A percentile compares a stretch with the other conserved stretches of the same genome.
phyloP scores from a whole-genome alignment of 1,140 invertebrate genomes.

The Lucilia cuprina region DNA sequence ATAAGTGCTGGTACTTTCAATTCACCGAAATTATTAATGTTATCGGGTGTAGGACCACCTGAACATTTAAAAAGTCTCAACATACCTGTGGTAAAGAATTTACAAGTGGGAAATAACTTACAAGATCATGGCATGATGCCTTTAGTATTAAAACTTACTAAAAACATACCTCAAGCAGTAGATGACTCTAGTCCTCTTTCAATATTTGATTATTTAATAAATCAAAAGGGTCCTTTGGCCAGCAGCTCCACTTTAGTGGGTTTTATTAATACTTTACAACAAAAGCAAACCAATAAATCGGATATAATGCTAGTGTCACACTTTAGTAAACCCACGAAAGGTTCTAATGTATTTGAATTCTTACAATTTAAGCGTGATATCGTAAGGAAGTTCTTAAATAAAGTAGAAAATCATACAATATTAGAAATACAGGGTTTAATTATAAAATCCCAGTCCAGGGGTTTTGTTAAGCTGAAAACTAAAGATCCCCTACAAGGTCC shows the following conservation, averaged over 20 bases:
- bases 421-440: constrained; percentile 63
- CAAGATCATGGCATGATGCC: constrained; percentile 68
- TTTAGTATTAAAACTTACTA: constrained; percentile 45
- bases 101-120: constrained; percentile 77
- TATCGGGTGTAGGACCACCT: constrained; percentile 60
- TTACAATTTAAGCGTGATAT: constrained; percentile 56
- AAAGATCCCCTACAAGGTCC: constrained; percentile 65
- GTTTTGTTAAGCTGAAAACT: constrained; percentile 57
- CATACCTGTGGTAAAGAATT: constrained; percentile 64
- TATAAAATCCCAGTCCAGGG: constrained; percentile 63
- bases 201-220: constrained; percentile 37
- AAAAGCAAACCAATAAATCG: constrained; percentile 43
- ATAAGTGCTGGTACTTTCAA: constrained; percentile 66
- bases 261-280: constrained; percentile 53
- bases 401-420: constrained; percentile 57
- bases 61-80: constrained; percentile 57
- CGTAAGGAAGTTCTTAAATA: constrained; percentile 46
- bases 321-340: constrained; percentile 56
- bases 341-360: constrained; percentile 45
- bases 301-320: constrained; percentile 54
- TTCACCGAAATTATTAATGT: constrained; percentile 70
- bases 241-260: constrained; percentile 54
- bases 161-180: neutral
- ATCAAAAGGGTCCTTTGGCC: constrained; percentile 43
- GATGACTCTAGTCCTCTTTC: neutral